Percentiles rank a stretch among this genome's conserved stretches.
These are phyloP conservation scores for Eublepharis macularius DNA, from an alignment of 2,113 vertebrate genomes.

Conservation along the genomic window DNA sequence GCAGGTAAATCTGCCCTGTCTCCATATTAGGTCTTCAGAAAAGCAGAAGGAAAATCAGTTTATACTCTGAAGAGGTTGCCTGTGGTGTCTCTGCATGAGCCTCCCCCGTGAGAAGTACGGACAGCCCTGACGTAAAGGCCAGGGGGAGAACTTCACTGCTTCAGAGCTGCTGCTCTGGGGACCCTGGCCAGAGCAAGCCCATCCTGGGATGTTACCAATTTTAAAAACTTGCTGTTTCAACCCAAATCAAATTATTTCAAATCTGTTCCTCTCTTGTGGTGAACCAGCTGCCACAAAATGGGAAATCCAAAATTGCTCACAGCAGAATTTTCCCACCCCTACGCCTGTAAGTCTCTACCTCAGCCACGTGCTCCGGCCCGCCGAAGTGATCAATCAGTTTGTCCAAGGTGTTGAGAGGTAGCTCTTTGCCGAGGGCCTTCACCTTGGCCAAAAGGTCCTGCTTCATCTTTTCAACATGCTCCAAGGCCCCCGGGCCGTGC, in stretches of 20 bases:
- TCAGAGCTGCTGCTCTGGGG: too few relatives aligned
- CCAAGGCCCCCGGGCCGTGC: slow-evolving; percentile 54
- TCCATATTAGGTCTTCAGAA: too few relatives aligned
- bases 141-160: too few relatives aligned
- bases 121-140: too few relatives aligned
- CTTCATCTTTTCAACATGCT: slow-evolving; percentile 88
- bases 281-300: neutral
- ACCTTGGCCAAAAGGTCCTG: slow-evolving; percentile 89
- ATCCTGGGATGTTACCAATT: too few relatives aligned
- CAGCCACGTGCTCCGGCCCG: slow-evolving; percentile 91
- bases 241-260: too few relatives aligned
- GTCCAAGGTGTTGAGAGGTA: slow-evolving; percentile 96
- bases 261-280: too few relatives aligned
- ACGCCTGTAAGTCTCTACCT: slow-evolving; percentile 74
- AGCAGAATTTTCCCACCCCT: neutral
- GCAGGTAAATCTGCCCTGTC: neutral
- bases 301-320: too few relatives aligned
- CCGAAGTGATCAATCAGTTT: slow-evolving; percentile 93
- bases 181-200: too few relatives aligned
- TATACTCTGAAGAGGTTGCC: neutral
- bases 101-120: too few relatives aligned
- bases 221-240: too few relatives aligned
- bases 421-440: slow-evolving; percentile 87
- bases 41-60: neutral
- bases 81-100: neutral